A percentile compares a stretch with the other conserved stretches of the same genome.
phyloP scores from a whole-genome alignment of 64 coral and sea anemone species.

The Montipora foliosa region DNA sequence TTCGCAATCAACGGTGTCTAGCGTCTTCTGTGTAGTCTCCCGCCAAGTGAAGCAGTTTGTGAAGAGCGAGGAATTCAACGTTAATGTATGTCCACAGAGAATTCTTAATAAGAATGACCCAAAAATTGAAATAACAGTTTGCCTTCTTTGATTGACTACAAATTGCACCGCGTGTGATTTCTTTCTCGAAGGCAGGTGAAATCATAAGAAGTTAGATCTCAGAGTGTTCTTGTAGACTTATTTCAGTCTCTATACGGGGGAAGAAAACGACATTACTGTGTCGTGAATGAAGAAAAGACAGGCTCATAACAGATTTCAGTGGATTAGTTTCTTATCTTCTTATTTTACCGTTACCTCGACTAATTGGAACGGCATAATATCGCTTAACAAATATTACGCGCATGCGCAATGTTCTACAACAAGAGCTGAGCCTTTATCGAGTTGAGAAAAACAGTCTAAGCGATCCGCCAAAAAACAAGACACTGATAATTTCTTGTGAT shows the following conservation, averaged over 20 bases:
- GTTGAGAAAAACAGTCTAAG: too few relatives aligned
- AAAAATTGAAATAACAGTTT: constrained; percentile 27
- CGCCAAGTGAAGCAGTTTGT: neutral
- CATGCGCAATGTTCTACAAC: too few relatives aligned
- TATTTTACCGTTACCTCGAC: neutral
- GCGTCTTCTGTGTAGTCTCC: neutral
- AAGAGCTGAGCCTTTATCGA: too few relatives aligned
- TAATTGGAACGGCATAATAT: neutral
- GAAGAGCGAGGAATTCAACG: neutral
- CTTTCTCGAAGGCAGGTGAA: constrained; percentile 7
- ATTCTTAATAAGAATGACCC: constrained; percentile 12
- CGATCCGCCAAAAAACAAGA: too few relatives aligned
- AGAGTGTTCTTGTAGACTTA: neutral
- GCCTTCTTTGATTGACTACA: constrained; percentile 1
- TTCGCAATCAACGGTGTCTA: neutral
- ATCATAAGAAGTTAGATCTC: neutral
- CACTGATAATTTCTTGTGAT: too few relatives aligned
- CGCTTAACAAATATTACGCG: too few relatives aligned
- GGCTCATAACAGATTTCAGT: neutral
- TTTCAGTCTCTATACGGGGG: too few relatives aligned
- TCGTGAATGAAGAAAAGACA: neutral
- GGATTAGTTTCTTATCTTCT: neutral
- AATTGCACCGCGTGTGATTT: neutral
- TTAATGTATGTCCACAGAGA: constrained; percentile 34
- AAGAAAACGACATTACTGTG: neutral